phyloP scores from a whole-genome alignment of 2,888 invertebrate genomes.

The Volucella inflata region DNA sequence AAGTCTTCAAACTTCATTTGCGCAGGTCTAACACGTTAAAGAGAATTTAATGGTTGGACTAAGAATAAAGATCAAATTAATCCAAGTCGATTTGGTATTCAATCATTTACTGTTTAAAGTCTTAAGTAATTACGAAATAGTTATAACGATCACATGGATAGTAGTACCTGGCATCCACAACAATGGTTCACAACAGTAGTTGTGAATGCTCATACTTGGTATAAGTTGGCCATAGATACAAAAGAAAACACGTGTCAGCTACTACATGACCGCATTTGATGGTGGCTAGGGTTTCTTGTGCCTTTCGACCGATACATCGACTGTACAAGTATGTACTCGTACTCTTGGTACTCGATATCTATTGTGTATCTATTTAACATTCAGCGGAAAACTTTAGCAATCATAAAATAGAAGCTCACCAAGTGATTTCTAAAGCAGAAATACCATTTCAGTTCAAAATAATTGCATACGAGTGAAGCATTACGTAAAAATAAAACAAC shows the following conservation, averaged over 20 bases:
- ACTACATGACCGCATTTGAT: conserved; percentile 36
- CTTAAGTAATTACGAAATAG: conserved; percentile 48
- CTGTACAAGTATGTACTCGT: too few relatives aligned
- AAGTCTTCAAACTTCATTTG: conserved; percentile 5
- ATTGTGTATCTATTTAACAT: conserved; percentile 61
- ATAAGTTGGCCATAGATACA: conserved; percentile 27
- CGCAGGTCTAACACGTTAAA: conserved; percentile 43
- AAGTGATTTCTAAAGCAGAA: conserved; percentile 64
- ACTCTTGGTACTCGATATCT: too few relatives aligned
- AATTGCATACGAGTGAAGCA: conserved; percentile 54
- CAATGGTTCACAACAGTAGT: background rate
- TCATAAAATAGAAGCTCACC: conserved; percentile 72
- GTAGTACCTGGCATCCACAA: conserved; percentile 13
- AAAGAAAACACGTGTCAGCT: conserved; percentile 66
- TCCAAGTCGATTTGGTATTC: conserved; percentile 6
- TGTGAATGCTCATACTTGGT: background rate
- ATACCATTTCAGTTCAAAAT: conserved; percentile 60
- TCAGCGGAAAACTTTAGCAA: conserved; percentile 72
- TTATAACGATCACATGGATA: too few relatives aligned
- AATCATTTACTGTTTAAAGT: background rate
- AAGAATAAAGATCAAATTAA: conserved; percentile 40
- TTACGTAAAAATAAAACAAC: conserved; percentile 65
- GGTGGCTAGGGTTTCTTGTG: conserved; percentile 28
- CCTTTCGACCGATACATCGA: conserved; percentile 5
- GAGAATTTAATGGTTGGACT: background rate